Conservation (phyloP, 2,888 invertebrate species). For the Fissipunctia ypsillon region DNA sequence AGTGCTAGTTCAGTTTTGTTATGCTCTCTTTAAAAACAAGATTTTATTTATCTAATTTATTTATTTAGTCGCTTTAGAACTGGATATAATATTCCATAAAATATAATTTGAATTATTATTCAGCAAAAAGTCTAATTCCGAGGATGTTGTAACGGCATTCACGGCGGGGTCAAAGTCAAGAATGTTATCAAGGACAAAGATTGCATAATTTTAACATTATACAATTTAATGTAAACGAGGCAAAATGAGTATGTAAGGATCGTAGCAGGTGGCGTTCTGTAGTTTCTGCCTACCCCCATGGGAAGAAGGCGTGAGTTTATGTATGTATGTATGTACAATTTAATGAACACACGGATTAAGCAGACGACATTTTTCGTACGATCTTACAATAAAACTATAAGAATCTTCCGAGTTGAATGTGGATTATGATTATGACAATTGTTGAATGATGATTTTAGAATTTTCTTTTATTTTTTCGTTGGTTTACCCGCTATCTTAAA, state of each 20-base stretch:
- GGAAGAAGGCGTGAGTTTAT: too few relatives aligned
- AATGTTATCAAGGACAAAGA: conserved; percentile 53
- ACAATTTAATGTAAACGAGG: conserved; percentile 18
- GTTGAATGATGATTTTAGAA: neutral
- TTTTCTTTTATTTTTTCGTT: neutral
- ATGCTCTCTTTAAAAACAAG: too few relatives aligned
- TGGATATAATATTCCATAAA: neutral
- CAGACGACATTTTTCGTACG: conserved; percentile 35
- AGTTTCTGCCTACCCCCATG: too few relatives aligned
- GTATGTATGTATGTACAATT: too few relatives aligned
- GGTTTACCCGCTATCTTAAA: neutral
- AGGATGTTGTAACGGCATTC: conserved; percentile 18
- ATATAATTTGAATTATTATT: neutral
- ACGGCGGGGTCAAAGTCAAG: conserved; percentile 60
- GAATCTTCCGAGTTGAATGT: neutral
- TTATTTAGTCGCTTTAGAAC: neutral
- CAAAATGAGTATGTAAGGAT: too few relatives aligned
- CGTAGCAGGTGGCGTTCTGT: too few relatives aligned
- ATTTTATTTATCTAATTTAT: too few relatives aligned
- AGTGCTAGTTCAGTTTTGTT: too few relatives aligned
- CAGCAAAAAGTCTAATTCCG: neutral
- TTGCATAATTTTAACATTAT: conserved; percentile 45
- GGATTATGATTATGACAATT: neutral
- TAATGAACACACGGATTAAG: conserved; percentile 2
- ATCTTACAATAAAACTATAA: conserved; percentile 28